phyloP scores from a whole-genome alignment of 2,113 vertebrate genomes.

The Hemichromis elongatus region DNA sequence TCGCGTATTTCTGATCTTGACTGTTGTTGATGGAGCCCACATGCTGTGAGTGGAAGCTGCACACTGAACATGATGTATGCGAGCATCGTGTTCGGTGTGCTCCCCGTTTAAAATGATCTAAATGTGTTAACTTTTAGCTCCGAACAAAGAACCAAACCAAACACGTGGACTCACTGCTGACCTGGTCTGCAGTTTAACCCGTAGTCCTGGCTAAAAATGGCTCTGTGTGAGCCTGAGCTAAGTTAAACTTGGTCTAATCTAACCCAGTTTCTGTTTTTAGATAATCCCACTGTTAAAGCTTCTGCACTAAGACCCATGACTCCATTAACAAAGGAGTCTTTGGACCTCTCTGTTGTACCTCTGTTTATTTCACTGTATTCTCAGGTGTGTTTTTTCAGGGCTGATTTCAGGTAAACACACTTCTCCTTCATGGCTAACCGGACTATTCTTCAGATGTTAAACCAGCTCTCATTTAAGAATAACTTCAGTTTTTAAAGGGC shows the following conservation, averaged over 20 bases:
- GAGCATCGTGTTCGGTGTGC: background rate
- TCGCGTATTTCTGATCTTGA: background rate
- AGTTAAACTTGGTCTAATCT: background rate
- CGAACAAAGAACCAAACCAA: background rate
- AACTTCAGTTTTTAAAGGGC: background rate
- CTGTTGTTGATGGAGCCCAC: background rate
- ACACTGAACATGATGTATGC: accelerated
- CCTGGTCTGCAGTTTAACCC: background rate
- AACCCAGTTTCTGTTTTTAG: background rate
- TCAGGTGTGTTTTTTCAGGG: background rate
- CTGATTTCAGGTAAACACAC: background rate
- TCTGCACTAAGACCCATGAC: background rate
- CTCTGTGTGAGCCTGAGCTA: background rate
- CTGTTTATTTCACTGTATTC: background rate
- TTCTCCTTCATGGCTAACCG: background rate
- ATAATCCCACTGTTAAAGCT: background rate
- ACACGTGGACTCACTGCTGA: background rate
- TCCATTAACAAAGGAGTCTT: background rate
- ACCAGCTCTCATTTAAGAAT: background rate
- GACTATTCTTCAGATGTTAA: background rate
- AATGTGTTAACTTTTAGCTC: background rate
- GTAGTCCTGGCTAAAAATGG: background rate
- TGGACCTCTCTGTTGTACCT: background rate
- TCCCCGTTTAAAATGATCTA: background rate
- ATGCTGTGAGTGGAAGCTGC: background rate